Percentiles rank a stretch among this genome's conserved stretches.
These are phyloP conservation scores for Oscheius sp. DNA, from an alignment of 2,888 invertebrate species.

Conservation along the genomic window DNA sequence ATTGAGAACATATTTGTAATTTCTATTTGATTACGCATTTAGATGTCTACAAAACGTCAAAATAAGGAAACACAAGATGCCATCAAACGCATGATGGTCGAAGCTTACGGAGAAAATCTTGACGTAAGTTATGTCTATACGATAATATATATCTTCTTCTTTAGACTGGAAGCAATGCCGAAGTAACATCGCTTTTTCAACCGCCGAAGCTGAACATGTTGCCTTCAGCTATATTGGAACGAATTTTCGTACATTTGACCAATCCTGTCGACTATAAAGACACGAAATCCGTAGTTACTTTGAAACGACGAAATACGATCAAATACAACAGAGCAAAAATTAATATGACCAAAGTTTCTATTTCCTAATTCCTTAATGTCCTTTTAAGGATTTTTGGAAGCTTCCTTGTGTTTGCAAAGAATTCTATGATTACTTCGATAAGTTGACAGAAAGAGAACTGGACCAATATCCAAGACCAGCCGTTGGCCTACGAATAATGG, in stretches of 20 bases:
- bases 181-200: background rate
- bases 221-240: background rate
- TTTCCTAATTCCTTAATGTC: too few species aligned
- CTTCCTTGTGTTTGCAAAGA: background rate
- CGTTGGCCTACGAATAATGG: conserved; percentile 11
- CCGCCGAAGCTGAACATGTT: background rate
- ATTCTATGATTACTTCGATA: background rate
- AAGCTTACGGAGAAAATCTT: background rate
- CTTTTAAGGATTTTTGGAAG: background rate
- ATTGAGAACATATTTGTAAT: background rate
- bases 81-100: conserved; percentile 12
- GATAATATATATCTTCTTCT: background rate
- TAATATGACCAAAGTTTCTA: too few species aligned
- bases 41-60: background rate
- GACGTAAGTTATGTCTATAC: conserved; percentile 3
- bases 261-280: background rate
- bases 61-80: background rate
- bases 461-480: background rate
- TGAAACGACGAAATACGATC: too few species aligned
- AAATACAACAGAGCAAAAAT: too few species aligned
- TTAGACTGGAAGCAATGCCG: background rate
- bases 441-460: background rate
- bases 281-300: background rate
- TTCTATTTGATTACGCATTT: background rate
- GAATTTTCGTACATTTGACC: background rate